Evolutionary conservation across 23 tunicate genomes (phyloP), one percentile per base, ranked within the genome.

Genomic region (Styela plicata): DNA sequence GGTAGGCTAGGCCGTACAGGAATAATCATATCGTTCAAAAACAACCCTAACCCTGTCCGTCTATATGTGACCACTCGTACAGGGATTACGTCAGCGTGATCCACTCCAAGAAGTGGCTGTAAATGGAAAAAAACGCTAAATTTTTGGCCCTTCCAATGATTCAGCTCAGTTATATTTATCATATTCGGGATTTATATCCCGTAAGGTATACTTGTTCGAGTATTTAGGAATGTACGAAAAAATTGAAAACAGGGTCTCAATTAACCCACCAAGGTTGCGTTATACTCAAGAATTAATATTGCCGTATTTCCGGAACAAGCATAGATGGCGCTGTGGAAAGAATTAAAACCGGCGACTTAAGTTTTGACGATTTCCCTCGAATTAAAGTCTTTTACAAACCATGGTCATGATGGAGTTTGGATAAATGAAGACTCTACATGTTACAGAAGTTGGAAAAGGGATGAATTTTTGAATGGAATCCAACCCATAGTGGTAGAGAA

Each of bases 381-480:
- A 71, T 71, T 19, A 27, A 36, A 34, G 36, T 71, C 34, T 13
- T 34, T 3, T 29, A 34, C 18, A 71, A 19, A 17, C 3, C 18
- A 3, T 3, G 29, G 16, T 3, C 5, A n/a, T 71, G 35, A 16
- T 71, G 77, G 77, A 3, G 36, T 3, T 17, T 71, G 34, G 77
- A 71, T 29, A 71, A 71, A 34, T 18, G 77, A 71, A 33, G 77
- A 21, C 77, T 71, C 36, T 29, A 71, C 17, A 3, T 71, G 77
- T 36, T 71, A 22, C 26, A 71, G 29, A 16, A 19, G 17, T 36
- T 71, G 5, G 77, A 71, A 71, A 71, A 34, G n/a, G 36, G 16
- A 71, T 21, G 7, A 32, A 2, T 33, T 30, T 30, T 71, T 71
- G 77, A 34, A 29, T 29, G 7, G 16, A 31, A 36, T 32, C 2